These are phyloP conservation scores for Drosophila mercatorum DNA, from an alignment of 2,888 invertebrate genomes.

Conservation along the genomic window DNA sequence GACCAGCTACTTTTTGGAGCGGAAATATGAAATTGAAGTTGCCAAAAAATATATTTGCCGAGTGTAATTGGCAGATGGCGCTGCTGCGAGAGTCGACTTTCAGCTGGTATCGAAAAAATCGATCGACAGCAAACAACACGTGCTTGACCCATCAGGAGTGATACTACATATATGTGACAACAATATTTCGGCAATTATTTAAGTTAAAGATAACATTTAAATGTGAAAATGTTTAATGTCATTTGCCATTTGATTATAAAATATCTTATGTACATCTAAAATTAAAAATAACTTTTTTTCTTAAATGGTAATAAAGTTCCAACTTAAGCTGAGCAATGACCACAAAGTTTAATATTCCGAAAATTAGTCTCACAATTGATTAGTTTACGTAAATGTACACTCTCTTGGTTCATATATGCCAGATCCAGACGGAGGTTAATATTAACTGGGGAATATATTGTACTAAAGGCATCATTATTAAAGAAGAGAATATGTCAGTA, in stretches of 20 bases:
- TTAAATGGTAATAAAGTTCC: neutral
- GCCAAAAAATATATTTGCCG: neutral
- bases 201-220: neutral
- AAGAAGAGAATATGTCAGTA: no score
- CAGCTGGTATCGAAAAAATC: neutral
- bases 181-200: neutral
- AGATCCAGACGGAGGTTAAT: no score
- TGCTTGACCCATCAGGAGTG: neutral
- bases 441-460: no score
- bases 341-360: no score
- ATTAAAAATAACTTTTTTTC: neutral
- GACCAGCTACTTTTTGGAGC: neutral
- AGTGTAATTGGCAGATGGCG: constrained; percentile 1
- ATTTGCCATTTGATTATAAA: neutral
- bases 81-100: neutral
- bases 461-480: no score
- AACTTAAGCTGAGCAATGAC: no score
- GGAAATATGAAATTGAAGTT: constrained; percentile 1
- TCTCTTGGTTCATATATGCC: no score
- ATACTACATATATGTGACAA: neutral
- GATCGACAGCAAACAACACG: neutral
- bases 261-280: neutral
- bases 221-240: neutral
- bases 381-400: no score
- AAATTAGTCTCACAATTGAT: no score